These are phyloP conservation scores for Sinotaia quadrata DNA, from an alignment of 2,888 invertebrate genomes.

Conservation along the genomic window DNA sequence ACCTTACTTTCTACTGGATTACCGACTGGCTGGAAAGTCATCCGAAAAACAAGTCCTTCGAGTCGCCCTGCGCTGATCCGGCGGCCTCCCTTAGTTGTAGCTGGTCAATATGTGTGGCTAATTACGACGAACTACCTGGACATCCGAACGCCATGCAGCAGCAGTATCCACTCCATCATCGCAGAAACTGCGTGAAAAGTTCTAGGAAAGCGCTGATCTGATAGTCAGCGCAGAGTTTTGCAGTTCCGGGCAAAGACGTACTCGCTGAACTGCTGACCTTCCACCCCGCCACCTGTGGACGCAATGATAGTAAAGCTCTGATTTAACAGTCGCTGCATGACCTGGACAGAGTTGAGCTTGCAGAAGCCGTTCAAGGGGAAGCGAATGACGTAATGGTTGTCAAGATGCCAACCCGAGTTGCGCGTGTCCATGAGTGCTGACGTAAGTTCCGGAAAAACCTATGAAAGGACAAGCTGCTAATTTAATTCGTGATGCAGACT, in stretches of 20 bases:
- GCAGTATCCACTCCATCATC: too few species aligned
- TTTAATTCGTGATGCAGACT: too few species aligned
- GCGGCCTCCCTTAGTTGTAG: too few species aligned
- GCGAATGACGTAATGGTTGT: conserved; percentile 86
- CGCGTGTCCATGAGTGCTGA: conserved; percentile 84
- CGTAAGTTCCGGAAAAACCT: conserved; percentile 76
- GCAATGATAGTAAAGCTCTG: conserved; percentile 85
- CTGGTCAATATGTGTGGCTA: too few species aligned
- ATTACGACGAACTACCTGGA: too few species aligned
- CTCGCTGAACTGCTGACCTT: conserved; percentile 91
- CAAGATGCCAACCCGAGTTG: conserved; percentile 86
- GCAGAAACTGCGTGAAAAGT: too few species aligned
- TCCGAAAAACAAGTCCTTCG: too few species aligned
- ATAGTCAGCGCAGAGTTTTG: conserved; percentile 34
- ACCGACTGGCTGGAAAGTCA: too few species aligned
- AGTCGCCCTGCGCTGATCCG: too few species aligned
- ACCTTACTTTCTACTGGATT: too few species aligned
- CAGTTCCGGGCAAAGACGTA: conserved; percentile 80
- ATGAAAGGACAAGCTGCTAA: background rate
- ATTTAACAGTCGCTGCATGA: conserved; percentile 85
- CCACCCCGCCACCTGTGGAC: conserved; percentile 89
- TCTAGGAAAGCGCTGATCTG: too few species aligned
- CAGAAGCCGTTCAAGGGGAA: conserved; percentile 91
- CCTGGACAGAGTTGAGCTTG: conserved; percentile 90
- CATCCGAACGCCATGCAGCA: too few species aligned